phyloP scores from a whole-genome alignment of 2,888 invertebrate genomes.

The Amaurobius ferox region DNA sequence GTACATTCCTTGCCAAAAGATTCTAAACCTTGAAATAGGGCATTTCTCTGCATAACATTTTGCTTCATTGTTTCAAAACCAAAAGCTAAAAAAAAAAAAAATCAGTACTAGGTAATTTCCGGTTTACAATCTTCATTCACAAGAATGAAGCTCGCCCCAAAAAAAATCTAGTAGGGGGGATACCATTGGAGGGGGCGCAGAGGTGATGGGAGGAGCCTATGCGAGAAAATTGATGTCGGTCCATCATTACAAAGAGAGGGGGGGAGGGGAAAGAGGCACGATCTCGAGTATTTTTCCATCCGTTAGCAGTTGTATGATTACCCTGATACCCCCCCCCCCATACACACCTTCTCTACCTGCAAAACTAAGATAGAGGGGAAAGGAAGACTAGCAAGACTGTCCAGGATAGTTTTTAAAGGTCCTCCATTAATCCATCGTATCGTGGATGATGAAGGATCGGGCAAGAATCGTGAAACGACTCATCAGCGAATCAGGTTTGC shows the following conservation, averaged over 20 bases:
- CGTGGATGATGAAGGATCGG: too few species aligned
- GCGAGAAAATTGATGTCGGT: constrained; percentile 27
- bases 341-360: too few species aligned
- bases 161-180: neutral
- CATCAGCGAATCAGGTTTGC: too few species aligned
- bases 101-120: constrained; percentile 38
- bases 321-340: neutral
- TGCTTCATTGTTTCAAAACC: neutral
- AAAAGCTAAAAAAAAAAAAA: constrained; percentile 25
- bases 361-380: too few species aligned
- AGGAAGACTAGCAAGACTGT: too few species aligned
- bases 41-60: too few species aligned
- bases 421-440: too few species aligned
- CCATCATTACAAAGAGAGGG: neutral
- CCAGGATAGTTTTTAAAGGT: too few species aligned
- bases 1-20: too few species aligned
- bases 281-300: constrained; percentile 18
- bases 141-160: neutral
- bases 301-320: neutral
- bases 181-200: neutral
- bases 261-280: constrained; percentile 27
- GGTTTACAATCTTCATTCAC: constrained; percentile 53
- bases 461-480: too few species aligned
- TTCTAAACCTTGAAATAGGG: too few species aligned
- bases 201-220: neutral